Conservation (phyloP, 2,888 invertebrate genomes). For the Cosmorhoe ocellata region DNA sequence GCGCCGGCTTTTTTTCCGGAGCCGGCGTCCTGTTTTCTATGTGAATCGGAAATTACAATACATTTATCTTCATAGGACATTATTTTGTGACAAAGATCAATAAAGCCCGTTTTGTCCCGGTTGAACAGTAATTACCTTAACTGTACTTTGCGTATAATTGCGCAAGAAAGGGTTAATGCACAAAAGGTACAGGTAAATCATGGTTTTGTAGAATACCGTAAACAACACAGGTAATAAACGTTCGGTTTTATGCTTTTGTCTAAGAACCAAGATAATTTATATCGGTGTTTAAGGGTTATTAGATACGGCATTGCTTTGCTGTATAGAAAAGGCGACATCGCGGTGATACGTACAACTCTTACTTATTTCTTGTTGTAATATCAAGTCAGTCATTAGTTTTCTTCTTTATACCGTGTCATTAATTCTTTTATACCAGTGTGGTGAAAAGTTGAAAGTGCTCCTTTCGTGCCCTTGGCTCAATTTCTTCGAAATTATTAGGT, state of each 20-base stretch:
- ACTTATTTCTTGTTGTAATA: too few relatives aligned
- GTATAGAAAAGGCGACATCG: too few relatives aligned
- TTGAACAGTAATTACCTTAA: constrained; percentile 16
- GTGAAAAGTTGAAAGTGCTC: too few relatives aligned
- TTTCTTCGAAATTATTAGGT: too few relatives aligned
- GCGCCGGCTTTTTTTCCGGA: too few relatives aligned
- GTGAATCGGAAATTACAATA: background rate
- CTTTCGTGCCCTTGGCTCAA: too few relatives aligned
- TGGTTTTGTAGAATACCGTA: constrained; percentile 19
- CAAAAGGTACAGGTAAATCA: constrained; percentile 30
- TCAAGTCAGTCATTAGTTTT: too few relatives aligned
- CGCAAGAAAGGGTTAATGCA: constrained; percentile 29
- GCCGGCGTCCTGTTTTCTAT: background rate
- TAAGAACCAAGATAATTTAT: constrained; percentile 9
- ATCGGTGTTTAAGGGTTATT: constrained; percentile 6
- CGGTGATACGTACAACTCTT: too few relatives aligned
- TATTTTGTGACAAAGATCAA: constrained; percentile 1
- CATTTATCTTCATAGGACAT: background rate
- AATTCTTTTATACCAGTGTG: too few relatives aligned
- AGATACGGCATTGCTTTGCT: background rate
- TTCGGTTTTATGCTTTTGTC: constrained; percentile 23
- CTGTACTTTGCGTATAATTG: constrained; percentile 24
- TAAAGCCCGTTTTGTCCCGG: constrained; percentile 7
- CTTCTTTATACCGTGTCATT: too few relatives aligned
- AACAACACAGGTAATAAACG: constrained; percentile 21